These are phyloP conservation scores for Vulpes vulpes DNA, from an alignment of 2,113 vertebrate genomes.

Conservation along the genomic window DNA sequence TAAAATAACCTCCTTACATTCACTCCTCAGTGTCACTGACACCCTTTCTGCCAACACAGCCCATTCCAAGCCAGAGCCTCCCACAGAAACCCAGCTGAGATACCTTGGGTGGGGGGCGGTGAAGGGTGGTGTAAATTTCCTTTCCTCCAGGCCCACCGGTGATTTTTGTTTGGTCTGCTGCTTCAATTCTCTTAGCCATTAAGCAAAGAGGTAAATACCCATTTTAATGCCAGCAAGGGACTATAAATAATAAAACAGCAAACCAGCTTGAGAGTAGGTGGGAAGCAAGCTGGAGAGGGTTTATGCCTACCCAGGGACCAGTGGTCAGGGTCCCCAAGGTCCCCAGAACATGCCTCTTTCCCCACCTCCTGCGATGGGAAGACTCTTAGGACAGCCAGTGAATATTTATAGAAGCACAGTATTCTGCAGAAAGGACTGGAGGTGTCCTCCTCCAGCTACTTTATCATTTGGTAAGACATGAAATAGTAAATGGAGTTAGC, in stretches of 20 bases:
- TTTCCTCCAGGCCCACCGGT: not conserved
- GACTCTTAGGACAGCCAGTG: not conserved
- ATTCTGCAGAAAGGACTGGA: not conserved
- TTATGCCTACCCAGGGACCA: not conserved
- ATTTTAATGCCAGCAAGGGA: not conserved
- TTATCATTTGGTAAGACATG: not conserved
- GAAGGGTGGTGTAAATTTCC: not conserved
- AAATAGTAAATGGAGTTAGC: slow-evolving; percentile 26
- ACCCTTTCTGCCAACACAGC: not conserved
- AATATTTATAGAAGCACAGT: not conserved
- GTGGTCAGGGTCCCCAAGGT: not conserved
- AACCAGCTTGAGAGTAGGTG: not conserved
- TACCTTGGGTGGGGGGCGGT: no score
- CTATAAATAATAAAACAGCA: not conserved
- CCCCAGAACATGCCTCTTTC: not conserved
- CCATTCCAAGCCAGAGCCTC: not conserved
- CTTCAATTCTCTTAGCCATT: not conserved
- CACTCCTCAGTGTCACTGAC: not conserved
- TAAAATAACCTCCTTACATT: not conserved
- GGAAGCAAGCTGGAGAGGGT: not conserved
- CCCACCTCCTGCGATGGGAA: not conserved
- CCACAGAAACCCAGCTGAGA: not conserved
- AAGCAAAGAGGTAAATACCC: not conserved
- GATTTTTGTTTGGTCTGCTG: not conserved
- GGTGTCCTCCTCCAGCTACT: not conserved